These are phyloP conservation scores for Reticulitermes speratus DNA, from an alignment of 1,140 invertebrate species.

Conservation along the genomic window DNA sequence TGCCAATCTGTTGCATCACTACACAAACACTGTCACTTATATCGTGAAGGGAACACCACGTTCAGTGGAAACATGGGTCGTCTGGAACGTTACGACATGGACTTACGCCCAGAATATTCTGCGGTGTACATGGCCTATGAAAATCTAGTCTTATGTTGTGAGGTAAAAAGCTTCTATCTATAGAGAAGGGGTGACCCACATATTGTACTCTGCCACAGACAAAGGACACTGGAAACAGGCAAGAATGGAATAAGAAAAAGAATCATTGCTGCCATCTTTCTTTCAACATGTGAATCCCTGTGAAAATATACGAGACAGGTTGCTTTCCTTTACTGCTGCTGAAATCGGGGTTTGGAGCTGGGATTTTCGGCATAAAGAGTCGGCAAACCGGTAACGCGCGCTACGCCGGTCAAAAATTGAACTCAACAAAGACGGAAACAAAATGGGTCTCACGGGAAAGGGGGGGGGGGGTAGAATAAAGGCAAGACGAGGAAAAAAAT, in stretches of 20 bases:
- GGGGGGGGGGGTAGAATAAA: constrained; percentile 18
- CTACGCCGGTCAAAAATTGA: constrained; percentile 29
- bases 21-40: no score
- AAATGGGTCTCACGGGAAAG: constrained; percentile 25
- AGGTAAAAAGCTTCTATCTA: not conserved
- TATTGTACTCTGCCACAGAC: not conserved
- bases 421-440: constrained; percentile 26
- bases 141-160: no score
- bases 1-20: no score
- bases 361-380: not conserved
- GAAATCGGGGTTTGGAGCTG: not conserved
- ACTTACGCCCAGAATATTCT: no score
- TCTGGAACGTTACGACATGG: no score
- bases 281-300: constrained; percentile 26
- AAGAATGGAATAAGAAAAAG: constrained; percentile 19
- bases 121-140: no score
- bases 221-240: not conserved
- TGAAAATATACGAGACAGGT: constrained; percentile 23
- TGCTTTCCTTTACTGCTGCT: not conserved
- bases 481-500: not conserved
- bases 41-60: no score
- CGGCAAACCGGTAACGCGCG: constrained; percentile 18
- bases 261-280: constrained; percentile 26
- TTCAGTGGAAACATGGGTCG: no score
- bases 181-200: not conserved